Evolutionary conservation across 1,140 invertebrate genomes (phyloP).

Genomic region (Musca domestica): DNA sequence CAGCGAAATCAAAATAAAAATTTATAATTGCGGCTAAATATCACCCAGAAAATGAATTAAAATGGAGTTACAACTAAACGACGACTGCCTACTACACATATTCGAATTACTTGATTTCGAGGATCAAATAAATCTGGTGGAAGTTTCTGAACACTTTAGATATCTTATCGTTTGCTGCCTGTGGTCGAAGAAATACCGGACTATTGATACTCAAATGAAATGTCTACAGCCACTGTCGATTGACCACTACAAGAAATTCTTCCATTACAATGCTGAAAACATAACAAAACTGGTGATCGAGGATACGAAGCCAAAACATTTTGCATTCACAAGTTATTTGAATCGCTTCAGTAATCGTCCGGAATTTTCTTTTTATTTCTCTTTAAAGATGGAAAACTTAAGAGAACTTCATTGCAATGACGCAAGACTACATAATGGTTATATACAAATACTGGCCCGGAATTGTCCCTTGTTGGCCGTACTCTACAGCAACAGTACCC

Average conservation of each 20-base stretch:
- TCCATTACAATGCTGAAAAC: constrained; percentile 30
- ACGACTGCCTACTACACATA: constrained; percentile 44
- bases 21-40: too few species aligned
- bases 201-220: constrained; percentile 34
- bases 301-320: constrained; percentile 31
- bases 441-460: neutral
- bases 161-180: constrained; percentile 34
- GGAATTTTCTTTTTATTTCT: constrained; percentile 41
- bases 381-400: constrained; percentile 19
- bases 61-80: constrained; percentile 33
- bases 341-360: constrained; percentile 39
- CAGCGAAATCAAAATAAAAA: neutral
- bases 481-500: neutral
- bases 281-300: neutral
- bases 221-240: constrained; percentile 35
- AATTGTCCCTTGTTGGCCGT: constrained; percentile 17
- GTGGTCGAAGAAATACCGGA: constrained; percentile 38
- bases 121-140: constrained; percentile 41
- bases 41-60: too few species aligned
- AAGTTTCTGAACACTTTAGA: constrained; percentile 32
- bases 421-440: constrained; percentile 12
- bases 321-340: constrained; percentile 40
- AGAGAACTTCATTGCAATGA: neutral
- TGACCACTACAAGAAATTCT: constrained; percentile 43
- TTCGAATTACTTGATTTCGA: constrained; percentile 36